Percentiles rank a stretch among this genome's conserved stretches.
Conservation (phyloP, 2,113 vertebrate genomes). For the Eupsittula cactorum region DNA sequence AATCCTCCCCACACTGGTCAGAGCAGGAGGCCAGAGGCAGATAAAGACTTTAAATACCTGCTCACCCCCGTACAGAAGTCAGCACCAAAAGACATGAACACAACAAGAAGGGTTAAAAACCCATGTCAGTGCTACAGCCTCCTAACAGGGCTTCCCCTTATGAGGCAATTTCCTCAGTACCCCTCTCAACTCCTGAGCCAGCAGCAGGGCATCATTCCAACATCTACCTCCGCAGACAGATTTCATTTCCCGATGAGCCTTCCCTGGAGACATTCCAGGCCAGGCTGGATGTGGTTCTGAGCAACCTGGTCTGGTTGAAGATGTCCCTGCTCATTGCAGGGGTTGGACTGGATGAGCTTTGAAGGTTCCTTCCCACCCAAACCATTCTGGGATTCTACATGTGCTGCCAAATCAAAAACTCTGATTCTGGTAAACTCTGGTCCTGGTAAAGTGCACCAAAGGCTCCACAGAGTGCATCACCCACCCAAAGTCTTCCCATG, state of each 20-base stretch:
- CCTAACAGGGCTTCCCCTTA: fast-evolving
- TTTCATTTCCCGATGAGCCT: not conserved
- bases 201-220: not conserved
- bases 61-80: not conserved
- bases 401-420: not conserved
- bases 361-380: not conserved
- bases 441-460: not conserved
- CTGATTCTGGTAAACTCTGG: too few species aligned
- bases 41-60: not conserved
- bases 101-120: not conserved
- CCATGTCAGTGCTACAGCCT: not conserved
- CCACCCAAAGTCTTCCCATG: not conserved
- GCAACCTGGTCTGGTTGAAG: not conserved
- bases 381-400: not conserved
- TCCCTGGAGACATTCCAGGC: not conserved
- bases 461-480: not conserved
- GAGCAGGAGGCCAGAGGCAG: not conserved
- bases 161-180: not conserved
- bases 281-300: not conserved
- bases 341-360: not conserved
- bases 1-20: not conserved
- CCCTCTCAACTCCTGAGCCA: not conserved
- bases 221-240: not conserved
- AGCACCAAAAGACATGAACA: not conserved
- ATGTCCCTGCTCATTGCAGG: not conserved